Percentiles rank a stretch among this genome's conserved stretches.
phyloP scores from a whole-genome alignment of 2,888 invertebrate species.

The Caenorhabditis drosophilae region DNA sequence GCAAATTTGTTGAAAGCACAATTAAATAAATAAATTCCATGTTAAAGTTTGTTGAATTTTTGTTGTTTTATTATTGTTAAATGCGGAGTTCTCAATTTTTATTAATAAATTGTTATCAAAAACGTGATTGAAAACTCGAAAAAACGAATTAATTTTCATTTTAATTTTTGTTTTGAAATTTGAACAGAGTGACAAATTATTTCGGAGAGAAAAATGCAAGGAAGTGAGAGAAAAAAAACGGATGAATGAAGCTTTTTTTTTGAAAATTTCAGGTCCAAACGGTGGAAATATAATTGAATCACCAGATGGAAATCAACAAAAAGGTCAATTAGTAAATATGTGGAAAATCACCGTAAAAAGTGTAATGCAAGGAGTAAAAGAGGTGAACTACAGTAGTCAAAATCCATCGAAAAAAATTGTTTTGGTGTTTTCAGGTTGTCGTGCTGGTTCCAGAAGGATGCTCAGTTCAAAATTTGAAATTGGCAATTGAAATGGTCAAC shows the following conservation, averaged over 20 bases:
- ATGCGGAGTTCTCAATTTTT: neutral
- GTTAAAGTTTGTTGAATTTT: neutral
- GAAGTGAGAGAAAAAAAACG: neutral
- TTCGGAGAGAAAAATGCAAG: neutral
- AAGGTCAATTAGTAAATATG: neutral
- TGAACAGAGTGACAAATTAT: no score
- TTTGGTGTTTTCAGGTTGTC: constrained; percentile 9
- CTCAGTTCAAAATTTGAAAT: constrained; percentile 24
- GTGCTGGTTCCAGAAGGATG: constrained; percentile 13
- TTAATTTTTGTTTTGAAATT: neutral
- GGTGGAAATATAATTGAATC: neutral
- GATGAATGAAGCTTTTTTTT: neutral
- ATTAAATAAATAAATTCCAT: constrained; percentile 20
- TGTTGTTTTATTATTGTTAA: constrained; percentile 1
- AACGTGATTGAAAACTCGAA: no score
- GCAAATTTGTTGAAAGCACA: constrained; percentile 35
- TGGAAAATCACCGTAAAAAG: constrained; percentile 26
- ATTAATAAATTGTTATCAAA: neutral
- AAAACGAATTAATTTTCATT: no score
- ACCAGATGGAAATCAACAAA: neutral
- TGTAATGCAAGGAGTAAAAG: constrained; percentile 39
- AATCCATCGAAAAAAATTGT: neutral
- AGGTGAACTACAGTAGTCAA: constrained; percentile 3
- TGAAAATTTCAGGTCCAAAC: neutral
- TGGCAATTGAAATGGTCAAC: constrained; percentile 18